Base-by-base conservation (phyloP, 2,888 invertebrate species). In the Therioaphis trifolii region DNA sequence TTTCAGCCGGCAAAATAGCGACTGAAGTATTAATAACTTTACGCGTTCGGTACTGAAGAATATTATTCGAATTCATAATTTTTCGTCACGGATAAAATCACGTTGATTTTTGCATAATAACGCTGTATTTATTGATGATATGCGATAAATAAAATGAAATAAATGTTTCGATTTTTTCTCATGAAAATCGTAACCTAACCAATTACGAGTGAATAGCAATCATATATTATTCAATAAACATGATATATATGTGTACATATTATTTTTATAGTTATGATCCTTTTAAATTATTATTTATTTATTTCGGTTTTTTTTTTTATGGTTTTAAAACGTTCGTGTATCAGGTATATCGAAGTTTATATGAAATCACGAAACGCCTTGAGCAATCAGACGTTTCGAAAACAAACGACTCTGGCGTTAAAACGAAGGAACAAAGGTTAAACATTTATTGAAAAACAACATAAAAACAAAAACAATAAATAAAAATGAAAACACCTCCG, bases 1-100 rank as follows among this genome's bases (percentile, higher is more conserved):
- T 66, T 66, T 52, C 11, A 52, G 66, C 24, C 21, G 14, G 66
- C 5, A 24, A 9, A 35, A 66, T 52, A 29, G 29, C 21, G 55
- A 74, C 29, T 49, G 49, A 49, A 66, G 49, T 66, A 49, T 63
- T 77, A 49, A 61, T 9, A 63, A 49, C 63, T 63, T 76, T 21
- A 4, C 18, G n/a, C 43, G 27, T n/a, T 46, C 15, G 12, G 14
- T 5, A 63, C 29, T 18, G 61, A 1, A 1, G 12, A 46, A 29
- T 76, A 61, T 43, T 76, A 76, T 61, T 55, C 18, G 9, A 69
- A 69, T 3, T 69, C 18, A 49, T 49, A 49, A 49, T 49, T 49
- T n/a, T n/a, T n/a, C 1, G 3, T 18, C 2, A 18, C 43, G 43
- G n/a, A n/a, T n/a, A n/a, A n/a, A n/a, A n/a, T n/a, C n/a, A n/a